phyloP scores from a whole-genome alignment of 2,888 invertebrate genomes.

The Luperina testacea region DNA sequence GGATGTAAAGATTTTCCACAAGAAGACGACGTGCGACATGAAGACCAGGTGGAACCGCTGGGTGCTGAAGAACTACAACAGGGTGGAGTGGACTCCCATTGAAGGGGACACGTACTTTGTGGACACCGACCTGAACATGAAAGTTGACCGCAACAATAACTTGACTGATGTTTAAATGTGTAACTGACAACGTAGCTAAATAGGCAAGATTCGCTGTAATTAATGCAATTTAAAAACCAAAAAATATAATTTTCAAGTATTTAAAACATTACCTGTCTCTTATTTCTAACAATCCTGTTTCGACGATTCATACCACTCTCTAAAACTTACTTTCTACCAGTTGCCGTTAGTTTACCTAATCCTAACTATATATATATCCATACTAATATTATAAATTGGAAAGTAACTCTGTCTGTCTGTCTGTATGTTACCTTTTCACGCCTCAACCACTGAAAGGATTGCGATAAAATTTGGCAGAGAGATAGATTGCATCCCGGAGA shows the following conservation, averaged over 20 bases:
- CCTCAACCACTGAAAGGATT: too few relatives aligned
- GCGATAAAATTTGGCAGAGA: too few relatives aligned
- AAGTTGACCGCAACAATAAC: slow-evolving; percentile 53
- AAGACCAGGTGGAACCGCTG: slow-evolving; percentile 83
- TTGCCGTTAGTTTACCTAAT: not conserved
- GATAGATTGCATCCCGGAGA: too few relatives aligned
- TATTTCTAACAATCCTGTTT: not conserved
- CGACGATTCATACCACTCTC: not conserved
- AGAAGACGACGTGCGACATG: slow-evolving; percentile 86
- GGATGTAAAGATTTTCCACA: slow-evolving; percentile 92
- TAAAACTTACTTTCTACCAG: too few relatives aligned
- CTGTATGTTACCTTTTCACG: too few relatives aligned
- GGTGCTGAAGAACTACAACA: slow-evolving; percentile 81
- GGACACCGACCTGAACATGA: slow-evolving; percentile 76
- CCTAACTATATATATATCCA: too few relatives aligned
- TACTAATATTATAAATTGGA: too few relatives aligned
- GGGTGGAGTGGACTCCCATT: slow-evolving; percentile 76
- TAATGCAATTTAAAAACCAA: slow-evolving; percentile 35
- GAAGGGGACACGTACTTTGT: slow-evolving; percentile 75
- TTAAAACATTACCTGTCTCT: slow-evolving; percentile 7
- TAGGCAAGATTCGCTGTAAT: not conserved
- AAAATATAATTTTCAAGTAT: slow-evolving; percentile 46
- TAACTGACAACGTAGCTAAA: not conserved
- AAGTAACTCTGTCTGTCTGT: too few relatives aligned
- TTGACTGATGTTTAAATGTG: slow-evolving; percentile 47